A percentile compares a stretch with the other conserved stretches of the same genome.
These are phyloP conservation scores for Salmo trutta DNA, from an alignment of 2,797 vertebrate genomes.

Conservation along the genomic window DNA sequence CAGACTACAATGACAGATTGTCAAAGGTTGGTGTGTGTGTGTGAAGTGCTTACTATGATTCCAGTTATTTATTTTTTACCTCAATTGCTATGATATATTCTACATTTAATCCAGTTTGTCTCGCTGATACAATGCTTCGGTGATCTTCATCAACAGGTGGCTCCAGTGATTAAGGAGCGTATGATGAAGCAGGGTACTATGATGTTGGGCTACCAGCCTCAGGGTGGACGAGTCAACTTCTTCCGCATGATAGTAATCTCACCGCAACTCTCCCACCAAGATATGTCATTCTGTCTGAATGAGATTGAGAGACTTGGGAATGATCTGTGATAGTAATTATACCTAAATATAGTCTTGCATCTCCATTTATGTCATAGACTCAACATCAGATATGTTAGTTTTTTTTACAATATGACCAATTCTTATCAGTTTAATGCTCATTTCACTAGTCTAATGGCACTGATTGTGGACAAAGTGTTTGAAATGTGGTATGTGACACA, in stretches of 20 bases:
- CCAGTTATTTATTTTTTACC: background rate
- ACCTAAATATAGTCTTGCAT: background rate
- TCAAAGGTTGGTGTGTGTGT: slow-evolving; percentile 74
- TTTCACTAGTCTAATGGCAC: too few species aligned
- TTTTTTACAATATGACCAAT: too few species aligned
- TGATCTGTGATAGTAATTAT: slow-evolving; percentile 70
- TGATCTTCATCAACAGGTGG: slow-evolving; percentile 71
- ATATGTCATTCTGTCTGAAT: slow-evolving; percentile 85
- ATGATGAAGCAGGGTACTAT: slow-evolving; percentile 87
- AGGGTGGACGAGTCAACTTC: slow-evolving; percentile 80
- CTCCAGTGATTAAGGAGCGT: slow-evolving; percentile 84
- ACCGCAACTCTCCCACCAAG: slow-evolving; percentile 69
- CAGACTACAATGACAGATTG: slow-evolving; percentile 75
- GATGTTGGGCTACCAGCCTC: slow-evolving; percentile 91
- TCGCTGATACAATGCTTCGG: background rate
- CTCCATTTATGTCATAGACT: background rate
- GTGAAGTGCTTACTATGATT: background rate
- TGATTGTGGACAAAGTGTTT: too few species aligned
- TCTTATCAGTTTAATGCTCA: too few species aligned
- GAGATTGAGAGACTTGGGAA: slow-evolving; percentile 84
- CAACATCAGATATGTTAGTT: background rate
- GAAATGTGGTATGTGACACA: too few species aligned
- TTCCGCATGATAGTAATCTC: slow-evolving; percentile 83
- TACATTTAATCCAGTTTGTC: background rate
- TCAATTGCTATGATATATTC: background rate